Conservation (phyloP, 2,113 vertebrate genomes). For the Prolemur simus region DNA sequence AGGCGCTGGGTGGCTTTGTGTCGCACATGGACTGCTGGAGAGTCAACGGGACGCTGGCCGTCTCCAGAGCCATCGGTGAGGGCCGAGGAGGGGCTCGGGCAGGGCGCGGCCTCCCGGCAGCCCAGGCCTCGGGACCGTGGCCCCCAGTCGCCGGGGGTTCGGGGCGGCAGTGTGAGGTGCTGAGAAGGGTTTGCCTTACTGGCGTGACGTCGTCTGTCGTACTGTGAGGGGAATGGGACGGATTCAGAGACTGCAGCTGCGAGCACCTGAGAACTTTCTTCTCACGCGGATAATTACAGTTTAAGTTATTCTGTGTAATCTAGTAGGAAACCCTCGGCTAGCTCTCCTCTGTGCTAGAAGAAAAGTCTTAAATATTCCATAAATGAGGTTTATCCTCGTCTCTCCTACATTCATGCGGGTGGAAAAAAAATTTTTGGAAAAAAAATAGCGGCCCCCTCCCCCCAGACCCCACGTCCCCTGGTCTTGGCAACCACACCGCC, state of each 20-base stretch:
- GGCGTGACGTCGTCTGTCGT: neutral
- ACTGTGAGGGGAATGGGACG: neutral
- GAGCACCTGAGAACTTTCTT: neutral
- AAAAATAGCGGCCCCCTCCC: neutral
- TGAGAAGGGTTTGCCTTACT: neutral
- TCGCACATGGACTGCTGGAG: constrained; percentile 96
- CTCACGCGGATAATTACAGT: neutral
- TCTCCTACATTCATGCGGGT: no score
- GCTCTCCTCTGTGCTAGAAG: fast-evolving
- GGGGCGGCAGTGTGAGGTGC: neutral
- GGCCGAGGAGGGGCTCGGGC: neutral
- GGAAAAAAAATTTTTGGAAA: neutral
- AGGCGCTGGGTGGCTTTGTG: constrained; percentile 94
- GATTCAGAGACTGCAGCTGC: neutral
- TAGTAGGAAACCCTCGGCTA: neutral
- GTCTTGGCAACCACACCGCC: neutral
- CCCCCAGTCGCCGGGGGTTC: fast-evolving
- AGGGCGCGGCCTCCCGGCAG: neutral
- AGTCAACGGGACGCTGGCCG: constrained; percentile 98
- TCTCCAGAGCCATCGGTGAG: constrained; percentile 97
- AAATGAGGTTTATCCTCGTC: neutral
- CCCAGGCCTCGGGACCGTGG: neutral
- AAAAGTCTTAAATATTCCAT: neutral
- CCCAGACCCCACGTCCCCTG: neutral
- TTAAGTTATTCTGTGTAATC: neutral